Conservation (phyloP, 1,140 invertebrate species). For the Tribolium madens region DNA sequence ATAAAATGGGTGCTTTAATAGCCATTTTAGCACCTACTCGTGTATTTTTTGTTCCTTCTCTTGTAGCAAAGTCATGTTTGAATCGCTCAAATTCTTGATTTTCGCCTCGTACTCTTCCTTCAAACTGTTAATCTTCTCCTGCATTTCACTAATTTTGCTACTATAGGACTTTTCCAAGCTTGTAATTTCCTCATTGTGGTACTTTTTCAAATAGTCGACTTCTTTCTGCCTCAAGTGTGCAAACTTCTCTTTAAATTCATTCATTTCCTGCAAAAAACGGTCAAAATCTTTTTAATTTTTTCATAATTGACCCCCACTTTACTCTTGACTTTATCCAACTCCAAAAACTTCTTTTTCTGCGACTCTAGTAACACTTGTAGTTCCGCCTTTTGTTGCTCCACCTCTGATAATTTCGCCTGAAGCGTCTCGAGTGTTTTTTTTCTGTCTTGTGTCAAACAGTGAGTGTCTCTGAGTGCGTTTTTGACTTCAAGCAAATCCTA, state of each 20-base stretch:
- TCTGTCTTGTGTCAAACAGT: conserved; percentile 8
- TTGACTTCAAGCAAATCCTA: conserved; percentile 26
- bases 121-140: neutral
- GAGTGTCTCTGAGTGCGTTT: neutral
- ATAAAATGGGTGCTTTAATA: neutral
- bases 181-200: neutral
- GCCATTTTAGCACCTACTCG: neutral
- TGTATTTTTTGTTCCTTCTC: conserved; percentile 10
- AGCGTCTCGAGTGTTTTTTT: conserved; percentile 7
- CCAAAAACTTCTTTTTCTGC: neutral
- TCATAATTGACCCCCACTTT: neutral
- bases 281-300: neutral
- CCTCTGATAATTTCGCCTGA: neutral
- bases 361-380: neutral
- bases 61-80: neutral
- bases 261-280: neutral
- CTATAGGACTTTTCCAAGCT: neutral
- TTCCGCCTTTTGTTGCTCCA: neutral
- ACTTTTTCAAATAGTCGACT: neutral
- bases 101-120: neutral
- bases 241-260: conserved; percentile 7
- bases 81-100: neutral
- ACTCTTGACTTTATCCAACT: conserved; percentile 8
- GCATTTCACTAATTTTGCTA: neutral
- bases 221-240: conserved; percentile 2